Evolutionary conservation across 2,797 vertebrate species (phyloP), one percentile per base, ranked within the genome.

Genomic region (Channa striata): DNA sequence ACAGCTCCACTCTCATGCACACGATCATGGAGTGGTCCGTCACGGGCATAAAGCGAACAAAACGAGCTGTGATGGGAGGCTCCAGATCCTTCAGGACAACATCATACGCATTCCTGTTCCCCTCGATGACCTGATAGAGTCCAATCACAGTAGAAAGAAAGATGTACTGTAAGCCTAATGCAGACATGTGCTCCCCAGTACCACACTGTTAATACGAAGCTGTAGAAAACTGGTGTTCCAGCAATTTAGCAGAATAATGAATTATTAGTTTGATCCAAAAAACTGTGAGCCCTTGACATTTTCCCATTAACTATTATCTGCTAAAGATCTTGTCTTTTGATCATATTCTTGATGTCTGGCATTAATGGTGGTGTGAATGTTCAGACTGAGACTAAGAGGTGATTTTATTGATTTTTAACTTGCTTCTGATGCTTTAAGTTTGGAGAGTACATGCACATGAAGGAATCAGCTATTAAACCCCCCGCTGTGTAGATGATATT

Each of bases 1-100:
- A 99, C 19, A 99, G 94, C 90, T 99, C 98, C 86, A 99, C 98
- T 0, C 98, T 94, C 94, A 99, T 95, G 48, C 98, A 99, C 72
- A 97, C 97, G 0, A 95, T 98, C 94, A 96, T 96, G 72, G 96
- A 97, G 84, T 96, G 95, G 84, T 98, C 96, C 0, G 96, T 97
- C 85, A 99, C 93, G 0, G 98, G 98, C 90, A 99, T 95, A 85
- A 99, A 99, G 76, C 97, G 97, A 10, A 99, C 93, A 13, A 96
- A 98, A 52, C 96, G 95, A 12, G 96, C 97, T 0, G 99, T 96
- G 44, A 99, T 96, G 20, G 98, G 97, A 0, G 98, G 97, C 86
- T 98, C 97, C 87, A 99, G 90, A 77, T 99, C 98, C 91, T 97
- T 98, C 69, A 99, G 94, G 48, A 99, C 95, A 0, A 96, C 96